Evolutionary conservation across 2,888 invertebrate genomes (phyloP).

Genomic region (Ferrisia virgata): DNA sequence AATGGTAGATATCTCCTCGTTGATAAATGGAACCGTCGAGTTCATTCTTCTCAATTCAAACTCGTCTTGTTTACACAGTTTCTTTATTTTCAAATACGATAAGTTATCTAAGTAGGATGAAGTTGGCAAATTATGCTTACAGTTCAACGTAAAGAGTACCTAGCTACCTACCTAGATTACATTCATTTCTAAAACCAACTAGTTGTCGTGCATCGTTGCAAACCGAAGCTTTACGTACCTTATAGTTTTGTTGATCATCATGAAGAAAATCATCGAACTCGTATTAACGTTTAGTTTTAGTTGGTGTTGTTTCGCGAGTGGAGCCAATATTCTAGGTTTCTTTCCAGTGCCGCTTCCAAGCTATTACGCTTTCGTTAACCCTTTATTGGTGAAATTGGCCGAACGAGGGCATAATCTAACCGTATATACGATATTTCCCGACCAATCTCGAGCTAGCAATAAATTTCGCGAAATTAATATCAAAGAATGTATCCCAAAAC

Average conservation of each 20-base stretch:
- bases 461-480: not conserved
- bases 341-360: not conserved
- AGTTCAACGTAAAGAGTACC: too few relatives aligned
- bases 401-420: conserved; percentile 2
- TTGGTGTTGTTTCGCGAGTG: not conserved
- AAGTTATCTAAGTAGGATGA: too few relatives aligned
- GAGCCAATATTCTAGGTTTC: not conserved
- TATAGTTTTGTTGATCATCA: too few relatives aligned
- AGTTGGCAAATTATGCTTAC: too few relatives aligned
- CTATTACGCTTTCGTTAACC: not conserved
- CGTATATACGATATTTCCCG: conserved; percentile 5
- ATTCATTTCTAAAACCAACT: not conserved
- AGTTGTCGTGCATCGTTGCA: not conserved
- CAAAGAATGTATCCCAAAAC: not conserved
- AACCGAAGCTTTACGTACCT: not conserved
- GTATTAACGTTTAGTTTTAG: not conserved
- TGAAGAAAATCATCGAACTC: not conserved
- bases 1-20: too few relatives aligned
- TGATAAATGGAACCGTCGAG: too few relatives aligned
- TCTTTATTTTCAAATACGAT: too few relatives aligned
- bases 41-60: too few relatives aligned
- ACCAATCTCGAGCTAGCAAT: not conserved
- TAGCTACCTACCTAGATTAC: too few relatives aligned
- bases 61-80: too few relatives aligned
- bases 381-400: not conserved